Percentiles rank a stretch among this genome's conserved stretches.
Conservation (phyloP, 2,888 invertebrate genomes). For the Petrolisthes cinctipes region DNA sequence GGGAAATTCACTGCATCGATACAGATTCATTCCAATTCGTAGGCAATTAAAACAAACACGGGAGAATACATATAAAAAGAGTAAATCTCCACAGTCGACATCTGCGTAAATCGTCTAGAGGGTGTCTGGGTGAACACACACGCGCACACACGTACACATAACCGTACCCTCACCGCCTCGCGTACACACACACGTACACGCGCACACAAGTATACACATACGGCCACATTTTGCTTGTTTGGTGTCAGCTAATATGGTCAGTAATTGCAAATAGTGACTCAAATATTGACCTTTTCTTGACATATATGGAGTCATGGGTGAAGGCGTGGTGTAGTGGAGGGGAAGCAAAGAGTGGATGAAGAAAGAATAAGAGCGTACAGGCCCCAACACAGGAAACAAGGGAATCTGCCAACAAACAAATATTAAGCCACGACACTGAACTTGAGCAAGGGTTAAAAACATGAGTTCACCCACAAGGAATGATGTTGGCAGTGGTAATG, state of each 20-base stretch:
- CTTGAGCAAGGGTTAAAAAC: background rate
- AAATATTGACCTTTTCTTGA: conserved; percentile 43
- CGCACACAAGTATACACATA: conserved; percentile 7
- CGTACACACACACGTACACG: conserved; percentile 3
- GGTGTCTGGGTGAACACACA: conserved; percentile 55
- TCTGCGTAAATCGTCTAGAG: conserved; percentile 58
- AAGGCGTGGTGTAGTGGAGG: background rate
- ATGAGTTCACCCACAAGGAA: background rate
- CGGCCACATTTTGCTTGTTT: conserved; percentile 51
- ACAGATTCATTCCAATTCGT: background rate
- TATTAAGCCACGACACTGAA: background rate
- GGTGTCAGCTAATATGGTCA: conserved; percentile 41
- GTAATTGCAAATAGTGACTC: conserved; percentile 41
- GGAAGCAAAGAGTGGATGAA: background rate
- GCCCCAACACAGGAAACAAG: background rate
- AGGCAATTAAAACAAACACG: background rate
- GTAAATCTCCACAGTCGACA: conserved; percentile 37
- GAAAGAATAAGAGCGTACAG: background rate
- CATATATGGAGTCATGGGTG: background rate
- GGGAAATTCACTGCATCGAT: conserved; percentile 6
- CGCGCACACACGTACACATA: conserved; percentile 50
- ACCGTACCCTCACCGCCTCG: conserved; percentile 33
- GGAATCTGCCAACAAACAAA: background rate
- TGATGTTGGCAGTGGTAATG: background rate
- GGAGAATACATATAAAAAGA: conserved; percentile 6